Evolutionary conservation across 2,888 invertebrate genomes (phyloP).

Genomic region (Philereme transversata): DNA sequence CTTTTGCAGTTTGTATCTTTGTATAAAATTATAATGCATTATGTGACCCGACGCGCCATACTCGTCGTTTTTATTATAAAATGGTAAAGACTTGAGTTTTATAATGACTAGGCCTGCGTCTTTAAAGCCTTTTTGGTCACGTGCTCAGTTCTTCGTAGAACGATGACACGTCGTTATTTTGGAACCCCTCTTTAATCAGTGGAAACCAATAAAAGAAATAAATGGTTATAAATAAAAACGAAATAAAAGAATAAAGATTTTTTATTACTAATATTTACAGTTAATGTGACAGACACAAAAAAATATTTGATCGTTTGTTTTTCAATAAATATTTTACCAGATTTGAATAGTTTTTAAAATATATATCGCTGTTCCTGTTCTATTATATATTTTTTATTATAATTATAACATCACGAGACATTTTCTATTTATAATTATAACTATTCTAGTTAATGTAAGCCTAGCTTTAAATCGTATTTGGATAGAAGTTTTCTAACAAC

Average conservation of each 20-base stretch:
- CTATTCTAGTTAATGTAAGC: constrained; percentile 8
- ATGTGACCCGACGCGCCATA: constrained; percentile 60
- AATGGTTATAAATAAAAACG: too few species aligned
- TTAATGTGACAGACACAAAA: too few species aligned
- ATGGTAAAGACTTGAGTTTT: constrained; percentile 24
- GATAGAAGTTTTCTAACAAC: constrained; percentile 9
- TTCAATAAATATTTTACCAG: too few species aligned
- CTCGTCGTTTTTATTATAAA: constrained; percentile 40
- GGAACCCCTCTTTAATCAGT: too few species aligned
- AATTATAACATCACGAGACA: constrained; percentile 9
- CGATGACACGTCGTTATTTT: background rate
- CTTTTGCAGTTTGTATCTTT: constrained; percentile 79
- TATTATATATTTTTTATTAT: constrained; percentile 2
- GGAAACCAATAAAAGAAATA: too few species aligned
- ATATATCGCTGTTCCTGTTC: background rate
- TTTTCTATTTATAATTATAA: constrained; percentile 8
- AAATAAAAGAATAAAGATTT: too few species aligned
- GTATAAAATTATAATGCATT: constrained; percentile 84
- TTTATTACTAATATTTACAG: too few species aligned
- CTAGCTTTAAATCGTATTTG: constrained; percentile 10
- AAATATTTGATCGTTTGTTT: too few species aligned
- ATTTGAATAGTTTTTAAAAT: too few species aligned
- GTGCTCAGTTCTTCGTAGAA: background rate
- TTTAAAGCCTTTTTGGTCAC: constrained; percentile 10
- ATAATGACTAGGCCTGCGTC: constrained; percentile 19